Base-by-base conservation (phyloP, 2,888 invertebrate genomes). In the Arctia plantaginis region DNA sequence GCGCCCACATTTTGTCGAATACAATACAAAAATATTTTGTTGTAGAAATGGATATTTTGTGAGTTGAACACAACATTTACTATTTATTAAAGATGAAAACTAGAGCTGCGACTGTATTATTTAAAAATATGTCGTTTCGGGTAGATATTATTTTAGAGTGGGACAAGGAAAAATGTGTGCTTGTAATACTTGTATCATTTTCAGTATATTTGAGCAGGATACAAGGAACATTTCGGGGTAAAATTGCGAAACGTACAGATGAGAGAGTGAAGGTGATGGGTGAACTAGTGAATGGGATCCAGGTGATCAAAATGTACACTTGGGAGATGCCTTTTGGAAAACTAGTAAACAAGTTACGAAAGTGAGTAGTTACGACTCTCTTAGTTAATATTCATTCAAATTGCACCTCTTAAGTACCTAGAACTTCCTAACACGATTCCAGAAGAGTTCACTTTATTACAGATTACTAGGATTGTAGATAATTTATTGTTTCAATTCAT, bases 251-350 rank as follows among this genome's bases (percentile, higher is more conserved):
- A 69, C 95, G 97, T 75, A 97, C 98, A 0, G 98, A 98, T 87
- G 97, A 97, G 87, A 93, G 98, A 80, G 97, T 98, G 15, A 96
- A 97, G 76, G 94, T 98, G 20, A 98, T 98, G 97, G 97, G 97
- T 83, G 98, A 98, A 92, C 96, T 98, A 70, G 97, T 98, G 8
- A 96, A 96, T 76, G 98, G 98, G 0, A 98, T 98, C 84, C 96
- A 97, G 84, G 97, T 98, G 0, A 98, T 98, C 85, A 98, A 98
- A 93, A 98, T 98, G 98, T 98, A 98, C 85, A 97, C 98, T 6
- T 98, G 98, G 97, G 98, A 98, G 88, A 97, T 96, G 79, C 97
- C 98, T 0, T 98, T 98, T 84, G 96, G 97, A 72, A 95, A 96
- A 76, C 91, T 98, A 0, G 97, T 98, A 1, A 96, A 96, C 66